phyloP scores from a whole-genome alignment of 1,140 invertebrate genomes.

The Drosophila nannoptera region DNA sequence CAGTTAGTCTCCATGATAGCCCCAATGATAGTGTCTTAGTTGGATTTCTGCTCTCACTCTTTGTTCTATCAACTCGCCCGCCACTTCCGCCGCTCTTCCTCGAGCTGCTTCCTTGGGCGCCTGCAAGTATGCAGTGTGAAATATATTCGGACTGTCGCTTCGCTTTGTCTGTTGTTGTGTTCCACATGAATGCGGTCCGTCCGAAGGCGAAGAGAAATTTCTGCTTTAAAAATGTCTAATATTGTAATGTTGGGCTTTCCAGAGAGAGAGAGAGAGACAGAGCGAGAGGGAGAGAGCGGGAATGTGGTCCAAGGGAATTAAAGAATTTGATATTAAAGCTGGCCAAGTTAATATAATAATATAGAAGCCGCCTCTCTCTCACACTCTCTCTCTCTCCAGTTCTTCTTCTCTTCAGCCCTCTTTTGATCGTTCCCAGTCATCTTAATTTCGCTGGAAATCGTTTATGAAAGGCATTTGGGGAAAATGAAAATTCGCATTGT shows the following conservation, averaged over 20 bases:
- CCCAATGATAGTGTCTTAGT: conserved; percentile 7
- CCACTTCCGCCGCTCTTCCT: background rate
- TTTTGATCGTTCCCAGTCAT: no score
- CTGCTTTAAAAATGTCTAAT: background rate
- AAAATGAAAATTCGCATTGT: conserved; percentile 24
- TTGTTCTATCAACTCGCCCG: background rate
- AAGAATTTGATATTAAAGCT: no score
- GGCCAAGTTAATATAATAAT: no score
- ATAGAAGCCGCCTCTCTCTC: no score
- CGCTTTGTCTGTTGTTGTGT: background rate
- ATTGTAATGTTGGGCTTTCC: no score
- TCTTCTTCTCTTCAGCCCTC: no score
- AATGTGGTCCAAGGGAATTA: no score
- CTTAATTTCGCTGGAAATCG: conserved; percentile 14
- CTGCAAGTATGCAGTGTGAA: conserved; percentile 23
- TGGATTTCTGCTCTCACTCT: background rate
- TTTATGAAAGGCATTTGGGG: conserved; percentile 5
- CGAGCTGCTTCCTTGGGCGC: background rate
- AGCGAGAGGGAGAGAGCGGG: no score
- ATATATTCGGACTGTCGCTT: conserved; percentile 1
- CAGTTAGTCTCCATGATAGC: conserved; percentile 9
- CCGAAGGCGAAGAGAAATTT: background rate
- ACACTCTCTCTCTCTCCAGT: no score
- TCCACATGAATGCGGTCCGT: conserved; percentile 18
- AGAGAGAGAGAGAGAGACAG: no score